Evolutionary conservation across 2,797 vertebrate genomes (phyloP), one percentile per base, ranked within the genome.

Genomic region (Spondyliosoma cantharus): DNA sequence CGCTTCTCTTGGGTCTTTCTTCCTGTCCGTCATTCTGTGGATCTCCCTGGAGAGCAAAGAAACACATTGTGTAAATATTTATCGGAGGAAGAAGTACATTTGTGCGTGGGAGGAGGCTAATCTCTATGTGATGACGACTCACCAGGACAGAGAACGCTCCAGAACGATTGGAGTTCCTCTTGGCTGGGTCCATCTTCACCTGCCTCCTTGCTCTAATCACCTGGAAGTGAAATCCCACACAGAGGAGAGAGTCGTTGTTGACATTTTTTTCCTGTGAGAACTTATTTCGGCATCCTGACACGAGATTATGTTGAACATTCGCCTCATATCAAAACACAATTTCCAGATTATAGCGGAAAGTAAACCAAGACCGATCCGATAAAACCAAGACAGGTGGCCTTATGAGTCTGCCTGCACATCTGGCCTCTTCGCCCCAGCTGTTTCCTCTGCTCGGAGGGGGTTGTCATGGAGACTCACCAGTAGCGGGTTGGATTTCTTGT

Each of bases 401-500:
- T 74, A 59, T 76, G 88, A 86, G 70, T 82, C 54, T 71, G 74
- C 78, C 61, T 54, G 43, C 72, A 84, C 80, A 84, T 84, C 74
- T 3, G 65, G 65, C 59, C 68, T 79, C 72, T 74, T 74, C 62
- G 68, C 68, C 79, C 73, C 86, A 84, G 86, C 84, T 90, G 79
- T 81, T 61, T 86, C 56, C 48, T 86, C 63, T 45, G 50, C 86
- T 80, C 62, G 7, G 37, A 8, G 48, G 42, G 42, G 66, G 90
- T 93, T 90, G 74, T 87, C 87, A 92, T 92, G 89, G 90, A 80
- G 75, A 92, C 93, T 88, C 80, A 95, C 94, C 93, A 93, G 91
- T 88, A 94, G 53, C 70, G 90, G 86, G 84, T 20, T 83, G 83
- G 87, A 48, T 75, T 54, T 74, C 71, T 87, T 90, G 90, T 94